Conservation (phyloP, 1,140 invertebrate genomes). For the Chrysopa pallens region DNA sequence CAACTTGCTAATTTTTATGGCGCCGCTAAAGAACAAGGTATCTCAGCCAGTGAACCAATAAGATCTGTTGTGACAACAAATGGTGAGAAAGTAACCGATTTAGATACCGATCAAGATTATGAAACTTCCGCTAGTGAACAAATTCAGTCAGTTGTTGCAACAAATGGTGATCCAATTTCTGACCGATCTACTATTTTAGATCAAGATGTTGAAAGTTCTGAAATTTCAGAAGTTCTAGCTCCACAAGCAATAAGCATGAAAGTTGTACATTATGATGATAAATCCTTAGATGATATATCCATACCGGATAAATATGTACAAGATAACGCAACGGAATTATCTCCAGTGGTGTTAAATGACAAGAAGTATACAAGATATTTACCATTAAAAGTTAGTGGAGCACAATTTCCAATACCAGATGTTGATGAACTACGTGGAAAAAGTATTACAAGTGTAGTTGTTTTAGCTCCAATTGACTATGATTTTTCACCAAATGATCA, state of each 20-base stretch:
- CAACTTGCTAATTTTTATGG: conserved; percentile 68
- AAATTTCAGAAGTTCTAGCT: conserved; percentile 29
- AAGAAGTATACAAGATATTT: conserved; percentile 64
- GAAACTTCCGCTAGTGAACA: not conserved
- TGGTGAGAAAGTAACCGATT: conserved; percentile 18
- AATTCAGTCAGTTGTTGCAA: not conserved
- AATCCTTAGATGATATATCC: conserved; percentile 47
- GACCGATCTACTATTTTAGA: conserved; percentile 1
- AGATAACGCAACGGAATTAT: conserved; percentile 49
- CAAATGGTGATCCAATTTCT: not conserved
- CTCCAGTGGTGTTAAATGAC: conserved; percentile 52
- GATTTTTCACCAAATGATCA: conserved; percentile 26
- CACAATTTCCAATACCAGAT: conserved; percentile 66
- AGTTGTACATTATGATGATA: conserved; percentile 61
- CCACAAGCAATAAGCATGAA: conserved; percentile 55
- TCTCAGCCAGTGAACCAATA: conserved; percentile 43
- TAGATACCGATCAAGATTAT: conserved; percentile 1
- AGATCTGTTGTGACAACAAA: conserved; percentile 39
- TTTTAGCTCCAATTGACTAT: conserved; percentile 59
- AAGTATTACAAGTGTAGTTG: conserved; percentile 61
- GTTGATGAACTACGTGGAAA: conserved; percentile 49
- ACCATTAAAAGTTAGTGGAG: conserved; percentile 62
- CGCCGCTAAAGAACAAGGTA: conserved; percentile 48
- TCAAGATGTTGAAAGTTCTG: conserved; percentile 26
- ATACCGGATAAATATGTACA: conserved; percentile 53